Conservation (phyloP, 2,888 invertebrate genomes). For the Rotaria macrura region DNA sequence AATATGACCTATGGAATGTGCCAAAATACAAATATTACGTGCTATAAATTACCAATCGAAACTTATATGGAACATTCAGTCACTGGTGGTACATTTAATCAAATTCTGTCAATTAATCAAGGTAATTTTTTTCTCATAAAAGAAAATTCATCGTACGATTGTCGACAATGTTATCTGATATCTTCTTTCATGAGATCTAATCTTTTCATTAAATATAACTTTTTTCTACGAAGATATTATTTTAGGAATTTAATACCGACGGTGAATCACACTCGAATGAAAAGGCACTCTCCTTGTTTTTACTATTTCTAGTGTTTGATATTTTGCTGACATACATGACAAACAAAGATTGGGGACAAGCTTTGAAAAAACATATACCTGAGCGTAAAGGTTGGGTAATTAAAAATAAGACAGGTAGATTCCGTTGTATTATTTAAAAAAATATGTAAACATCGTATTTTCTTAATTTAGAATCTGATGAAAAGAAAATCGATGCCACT, state of each 20-base stretch:
- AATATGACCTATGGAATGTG: conserved; percentile 24
- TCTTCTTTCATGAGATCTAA: too few relatives aligned
- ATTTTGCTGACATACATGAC: not conserved
- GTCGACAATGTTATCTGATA: too few relatives aligned
- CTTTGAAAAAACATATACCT: not conserved
- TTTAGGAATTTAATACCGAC: too few relatives aligned
- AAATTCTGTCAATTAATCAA: conserved; percentile 12
- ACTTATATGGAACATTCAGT: conserved; percentile 20
- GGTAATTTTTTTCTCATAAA: not conserved
- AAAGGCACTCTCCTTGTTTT: too few relatives aligned
- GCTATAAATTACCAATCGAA: conserved; percentile 26
- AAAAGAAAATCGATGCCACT: not conserved
- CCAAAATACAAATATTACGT: conserved; percentile 14
- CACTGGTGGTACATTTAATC: conserved; percentile 7
- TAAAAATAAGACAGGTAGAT: not conserved
- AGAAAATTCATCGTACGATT: too few relatives aligned
- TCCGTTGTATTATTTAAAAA: not conserved
- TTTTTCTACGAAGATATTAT: too few relatives aligned
- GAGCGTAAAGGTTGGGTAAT: not conserved
- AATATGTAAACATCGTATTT: not conserved
- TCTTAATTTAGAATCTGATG: not conserved
- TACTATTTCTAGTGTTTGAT: not conserved
- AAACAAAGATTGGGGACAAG: not conserved
- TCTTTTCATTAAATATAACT: too few relatives aligned
- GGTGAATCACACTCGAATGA: too few relatives aligned